These are phyloP conservation scores for Orestias chungarensis DNA, from an alignment of 2,797 vertebrate species.

Conservation along the genomic window DNA sequence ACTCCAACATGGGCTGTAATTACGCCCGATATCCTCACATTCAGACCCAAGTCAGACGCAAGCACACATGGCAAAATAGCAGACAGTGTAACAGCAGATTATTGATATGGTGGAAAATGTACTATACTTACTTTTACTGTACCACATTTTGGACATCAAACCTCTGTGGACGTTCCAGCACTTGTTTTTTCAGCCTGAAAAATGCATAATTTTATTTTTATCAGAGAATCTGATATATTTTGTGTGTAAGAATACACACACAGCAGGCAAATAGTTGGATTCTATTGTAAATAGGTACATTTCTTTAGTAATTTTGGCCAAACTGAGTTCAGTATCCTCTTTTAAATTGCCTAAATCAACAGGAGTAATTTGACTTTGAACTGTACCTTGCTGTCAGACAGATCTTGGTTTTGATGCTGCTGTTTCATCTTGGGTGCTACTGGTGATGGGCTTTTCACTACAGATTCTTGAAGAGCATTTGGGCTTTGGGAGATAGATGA, in stretches of 20 bases:
- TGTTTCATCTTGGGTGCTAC: conserved; percentile 51
- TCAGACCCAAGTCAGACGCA: not conserved
- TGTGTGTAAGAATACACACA: not conserved
- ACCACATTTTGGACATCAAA: conserved; percentile 57
- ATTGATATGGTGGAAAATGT: not conserved
- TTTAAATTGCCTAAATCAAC: conserved; percentile 4
- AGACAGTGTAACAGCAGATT: not conserved
- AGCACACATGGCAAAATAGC: not conserved
- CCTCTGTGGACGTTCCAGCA: conserved; percentile 78
- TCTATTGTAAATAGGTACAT: not conserved
- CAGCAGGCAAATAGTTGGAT: not conserved
- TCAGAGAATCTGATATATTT: not conserved
- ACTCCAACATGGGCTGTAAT: too few relatives aligned
- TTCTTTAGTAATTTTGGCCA: not conserved
- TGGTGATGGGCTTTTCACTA: conserved; percentile 35
- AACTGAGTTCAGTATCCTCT: not conserved
- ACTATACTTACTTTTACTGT: conserved; percentile 31
- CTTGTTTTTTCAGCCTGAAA: conserved; percentile 58
- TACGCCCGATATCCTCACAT: not conserved
- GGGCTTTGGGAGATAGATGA: conserved; percentile 24
- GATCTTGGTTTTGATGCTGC: conserved; percentile 37
- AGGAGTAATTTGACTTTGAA: not conserved
- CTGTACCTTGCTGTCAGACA: conserved; percentile 61
- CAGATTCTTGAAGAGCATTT: conserved; percentile 18
- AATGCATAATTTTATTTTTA: conserved; percentile 4